These are phyloP conservation scores for Magallana ariakensis DNA, from an alignment of 1,140 invertebrate genomes.

Conservation along the genomic window DNA sequence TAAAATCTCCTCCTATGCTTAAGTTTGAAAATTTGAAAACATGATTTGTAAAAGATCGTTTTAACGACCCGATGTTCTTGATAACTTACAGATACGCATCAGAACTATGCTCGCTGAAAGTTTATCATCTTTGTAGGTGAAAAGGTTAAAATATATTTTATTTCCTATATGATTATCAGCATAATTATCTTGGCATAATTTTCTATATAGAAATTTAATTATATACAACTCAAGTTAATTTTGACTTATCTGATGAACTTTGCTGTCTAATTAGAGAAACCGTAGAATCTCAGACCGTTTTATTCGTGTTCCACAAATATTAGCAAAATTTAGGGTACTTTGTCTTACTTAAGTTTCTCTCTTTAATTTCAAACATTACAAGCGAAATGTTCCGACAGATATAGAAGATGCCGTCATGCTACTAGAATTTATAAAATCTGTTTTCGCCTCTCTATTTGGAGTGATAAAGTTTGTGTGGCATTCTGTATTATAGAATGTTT, in stretches of 20 bases:
- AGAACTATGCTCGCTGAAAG: not conserved
- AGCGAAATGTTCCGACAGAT: too few species aligned
- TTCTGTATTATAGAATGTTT: not conserved
- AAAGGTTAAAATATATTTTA: constrained; percentile 36
- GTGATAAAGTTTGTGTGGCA: constrained; percentile 15
- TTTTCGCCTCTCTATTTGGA: too few species aligned
- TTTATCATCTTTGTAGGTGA: constrained; percentile 6
- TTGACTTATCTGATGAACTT: not conserved
- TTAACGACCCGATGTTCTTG: constrained; percentile 10
- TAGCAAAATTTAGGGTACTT: too few species aligned
- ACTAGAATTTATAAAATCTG: too few species aligned
- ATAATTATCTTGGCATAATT: constrained; percentile 22
- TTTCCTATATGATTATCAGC: not conserved
- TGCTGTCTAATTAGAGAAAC: not conserved
- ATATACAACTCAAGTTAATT: not conserved
- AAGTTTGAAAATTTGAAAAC: constrained; percentile 17
- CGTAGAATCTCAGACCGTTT: not conserved
- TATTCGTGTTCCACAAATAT: too few species aligned
- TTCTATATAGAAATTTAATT: not conserved
- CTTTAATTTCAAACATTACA: too few species aligned
- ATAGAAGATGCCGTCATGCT: too few species aligned
- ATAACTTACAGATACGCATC: not conserved
- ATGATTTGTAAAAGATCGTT: constrained; percentile 29
- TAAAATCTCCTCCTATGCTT: not conserved
- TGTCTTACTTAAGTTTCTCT: too few species aligned